These are phyloP conservation scores for Drosophila athabasca DNA, from an alignment of 1,140 invertebrate species.

Conservation along the genomic window DNA sequence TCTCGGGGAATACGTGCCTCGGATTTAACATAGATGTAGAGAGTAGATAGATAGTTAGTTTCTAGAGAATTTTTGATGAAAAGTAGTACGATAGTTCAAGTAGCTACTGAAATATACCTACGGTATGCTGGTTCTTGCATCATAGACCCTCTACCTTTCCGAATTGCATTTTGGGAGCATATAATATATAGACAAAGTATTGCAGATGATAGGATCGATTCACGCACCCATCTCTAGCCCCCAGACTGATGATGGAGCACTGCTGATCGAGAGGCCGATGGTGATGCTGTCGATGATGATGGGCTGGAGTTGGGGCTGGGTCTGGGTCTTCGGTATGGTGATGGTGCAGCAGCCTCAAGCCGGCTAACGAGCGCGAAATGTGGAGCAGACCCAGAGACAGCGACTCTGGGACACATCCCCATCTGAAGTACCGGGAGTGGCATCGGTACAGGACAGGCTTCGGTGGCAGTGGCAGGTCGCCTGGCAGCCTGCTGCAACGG, in stretches of 20 bases:
- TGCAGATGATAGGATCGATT: background rate
- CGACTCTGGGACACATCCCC: background rate
- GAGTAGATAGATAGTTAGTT: too few relatives aligned
- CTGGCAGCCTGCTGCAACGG: conserved; percentile 48
- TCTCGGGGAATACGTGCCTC: too few relatives aligned
- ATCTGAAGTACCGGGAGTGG: too few relatives aligned
- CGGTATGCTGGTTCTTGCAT: too few relatives aligned
- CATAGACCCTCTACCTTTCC: too few relatives aligned
- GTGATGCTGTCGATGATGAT: conserved; percentile 47
- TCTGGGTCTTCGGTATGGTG: conserved; percentile 38
- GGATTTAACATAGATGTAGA: too few relatives aligned
- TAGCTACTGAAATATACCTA: too few relatives aligned
- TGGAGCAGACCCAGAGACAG: conserved; percentile 53
- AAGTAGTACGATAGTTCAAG: too few relatives aligned
- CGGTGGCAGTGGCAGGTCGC: background rate
- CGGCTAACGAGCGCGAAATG: conserved; percentile 75
- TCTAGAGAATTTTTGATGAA: too few relatives aligned
- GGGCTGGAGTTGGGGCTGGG: conserved; percentile 22
- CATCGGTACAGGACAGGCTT: too few relatives aligned
- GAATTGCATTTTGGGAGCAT: background rate
- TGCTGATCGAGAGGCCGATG: conserved; percentile 19
- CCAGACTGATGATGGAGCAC: conserved; percentile 2
- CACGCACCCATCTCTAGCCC: conserved; percentile 20
- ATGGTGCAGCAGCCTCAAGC: conserved; percentile 26
- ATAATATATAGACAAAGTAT: background rate